Evolutionary conservation across 2,888 invertebrate species (phyloP).

Genomic region (Dicycla oo): DNA sequence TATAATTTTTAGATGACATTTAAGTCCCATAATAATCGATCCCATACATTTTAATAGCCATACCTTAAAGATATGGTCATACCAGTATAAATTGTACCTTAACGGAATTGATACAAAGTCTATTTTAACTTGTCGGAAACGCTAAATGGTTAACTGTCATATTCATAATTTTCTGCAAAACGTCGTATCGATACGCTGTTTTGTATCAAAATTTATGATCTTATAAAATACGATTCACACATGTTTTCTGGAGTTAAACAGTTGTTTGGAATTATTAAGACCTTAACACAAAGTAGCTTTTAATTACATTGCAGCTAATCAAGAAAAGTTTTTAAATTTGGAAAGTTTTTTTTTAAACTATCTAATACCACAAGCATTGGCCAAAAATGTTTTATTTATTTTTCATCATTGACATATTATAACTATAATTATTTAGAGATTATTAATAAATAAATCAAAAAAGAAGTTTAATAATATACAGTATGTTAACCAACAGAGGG

Average conservation of each 20-base stretch:
- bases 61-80: conserved; percentile 37
- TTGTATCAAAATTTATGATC: conserved; percentile 48
- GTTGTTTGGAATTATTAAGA: neutral
- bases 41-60: conserved; percentile 77
- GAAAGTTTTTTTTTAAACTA: neutral
- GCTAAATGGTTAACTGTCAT: conserved; percentile 33
- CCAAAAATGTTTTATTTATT: too few species aligned
- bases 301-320: conserved; percentile 7
- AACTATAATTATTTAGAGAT: too few species aligned
- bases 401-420: too few species aligned
- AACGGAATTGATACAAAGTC: neutral
- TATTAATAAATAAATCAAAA: too few species aligned
- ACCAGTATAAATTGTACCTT: conserved; percentile 36
- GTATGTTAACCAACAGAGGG: too few species aligned
- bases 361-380: too few species aligned
- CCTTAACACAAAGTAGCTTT: neutral
- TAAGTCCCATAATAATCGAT: conserved; percentile 74
- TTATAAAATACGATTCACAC: conserved; percentile 44
- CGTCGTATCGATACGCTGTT: conserved; percentile 27
- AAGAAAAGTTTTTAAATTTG: neutral
- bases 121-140: conserved; percentile 14
- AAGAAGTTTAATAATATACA: too few species aligned
- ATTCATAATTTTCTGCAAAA: conserved; percentile 58
- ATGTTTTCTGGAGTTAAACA: conserved; percentile 22
- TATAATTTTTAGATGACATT: conserved; percentile 78